Percentiles rank a stretch among this genome's conserved stretches.
Conservation (phyloP, 2,888 invertebrate genomes). For the Ormyrus labotus region DNA sequence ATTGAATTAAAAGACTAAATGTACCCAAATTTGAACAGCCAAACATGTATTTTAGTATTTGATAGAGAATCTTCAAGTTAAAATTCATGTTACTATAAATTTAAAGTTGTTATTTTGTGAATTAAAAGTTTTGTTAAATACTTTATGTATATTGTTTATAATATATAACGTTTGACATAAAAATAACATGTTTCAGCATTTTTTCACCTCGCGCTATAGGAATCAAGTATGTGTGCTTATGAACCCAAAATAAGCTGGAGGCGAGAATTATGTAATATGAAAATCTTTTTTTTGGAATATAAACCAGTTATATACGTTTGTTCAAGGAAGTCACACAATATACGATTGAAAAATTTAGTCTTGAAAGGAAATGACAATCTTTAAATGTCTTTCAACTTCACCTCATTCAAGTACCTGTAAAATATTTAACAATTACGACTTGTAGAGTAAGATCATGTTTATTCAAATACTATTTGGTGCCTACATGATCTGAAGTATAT, state of each 20-base stretch:
- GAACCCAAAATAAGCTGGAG: conserved; percentile 66
- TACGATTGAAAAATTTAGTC: conserved; percentile 34
- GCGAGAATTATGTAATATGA: conserved; percentile 66
- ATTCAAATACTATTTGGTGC: conserved; percentile 26
- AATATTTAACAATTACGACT: conserved; percentile 31
- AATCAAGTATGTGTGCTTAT: conserved; percentile 61
- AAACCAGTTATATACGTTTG: conserved; percentile 34
- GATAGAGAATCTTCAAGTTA: conserved; percentile 47
- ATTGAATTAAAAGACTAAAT: conserved; percentile 23
- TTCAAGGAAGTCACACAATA: conserved; percentile 39
- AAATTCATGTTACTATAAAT: conserved; percentile 18
- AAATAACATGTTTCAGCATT: conserved; percentile 73
- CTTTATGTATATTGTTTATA: conserved; percentile 59
- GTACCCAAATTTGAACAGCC: conserved; percentile 57
- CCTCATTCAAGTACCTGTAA: conserved; percentile 51
- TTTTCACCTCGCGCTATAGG: conserved; percentile 71
- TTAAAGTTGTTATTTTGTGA: conserved; percentile 50
- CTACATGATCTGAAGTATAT: conserved; percentile 47
- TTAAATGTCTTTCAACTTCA: conserved; percentile 48
- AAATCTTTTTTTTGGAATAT: conserved; percentile 52
- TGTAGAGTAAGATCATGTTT: conserved; percentile 47
- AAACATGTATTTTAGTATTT: conserved; percentile 49
- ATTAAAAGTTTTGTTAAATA: conserved; percentile 55
- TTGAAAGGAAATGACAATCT: conserved; percentile 32
- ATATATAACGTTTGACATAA: conserved; percentile 58